Evolutionary conservation across 1,140 invertebrate genomes (phyloP), one percentile per base, ranked within the genome.

Genomic region (Ips nitidus): DNA sequence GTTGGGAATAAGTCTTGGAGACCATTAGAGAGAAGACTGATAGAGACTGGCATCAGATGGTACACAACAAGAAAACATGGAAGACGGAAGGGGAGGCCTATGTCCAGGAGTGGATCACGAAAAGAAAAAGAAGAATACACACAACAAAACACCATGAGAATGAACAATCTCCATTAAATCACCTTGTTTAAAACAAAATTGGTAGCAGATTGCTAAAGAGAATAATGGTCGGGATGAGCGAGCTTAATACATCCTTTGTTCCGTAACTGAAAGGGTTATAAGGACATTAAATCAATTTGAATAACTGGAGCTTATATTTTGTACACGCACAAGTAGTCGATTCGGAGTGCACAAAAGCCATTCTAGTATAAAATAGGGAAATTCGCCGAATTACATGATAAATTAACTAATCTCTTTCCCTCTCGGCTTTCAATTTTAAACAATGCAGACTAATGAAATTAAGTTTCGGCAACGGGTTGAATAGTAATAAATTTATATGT

Each of bases 361-460:
- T 71, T 75, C 71, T 73, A 72, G 66, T 74, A 70, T 75, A 75
- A 76, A 76, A 72, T 74, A 73, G 74, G 66, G 71, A 75, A 76
- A 75, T 76, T 75, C 74, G 63, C 62, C 75, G 70, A 77, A 79
- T 77, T 79, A 78, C 78, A 79, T 79, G 78, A 79, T 78, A 78
- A 79, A 79, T 79, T 78, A 78, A 79, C 76, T 77, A 78, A 78
- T 76, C 76, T 74, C 73, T 74, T 74, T 73, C 74, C 70, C 74
- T 73, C 74, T 65, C 74, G 71, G 75, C 76, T 78, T 77, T 78
- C 75, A 79, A 79, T 78, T 79, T 78, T 77, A 78, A 80, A 80
- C 78, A 80, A 80, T 80, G 77, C 74, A 74, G 74, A 74, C 75
- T 80, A 80, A 80, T 80, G 77, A 80, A 80, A 80, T 80, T 76